Percentiles rank a stretch among this genome's conserved stretches.
Evolutionary conservation across 1,140 invertebrate species (phyloP).

Genomic region (Brachionus sp.): DNA sequence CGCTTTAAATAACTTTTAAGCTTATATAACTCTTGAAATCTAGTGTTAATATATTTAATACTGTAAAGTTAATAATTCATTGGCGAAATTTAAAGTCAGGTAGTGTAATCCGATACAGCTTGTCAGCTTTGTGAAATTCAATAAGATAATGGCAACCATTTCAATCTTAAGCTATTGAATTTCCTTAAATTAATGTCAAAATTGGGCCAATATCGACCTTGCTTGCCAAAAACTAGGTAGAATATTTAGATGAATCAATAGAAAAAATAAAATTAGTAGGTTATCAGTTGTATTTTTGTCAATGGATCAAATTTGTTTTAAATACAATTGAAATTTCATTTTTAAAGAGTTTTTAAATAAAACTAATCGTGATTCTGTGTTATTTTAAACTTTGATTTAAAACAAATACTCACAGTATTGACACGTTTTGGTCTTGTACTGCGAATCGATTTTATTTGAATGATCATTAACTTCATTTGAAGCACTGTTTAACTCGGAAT

Average conservation of each 20-base stretch:
- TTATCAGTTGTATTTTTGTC: conserved; percentile 11
- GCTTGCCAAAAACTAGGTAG: background rate
- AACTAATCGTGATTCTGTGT: conserved; percentile 22
- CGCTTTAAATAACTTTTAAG: background rate
- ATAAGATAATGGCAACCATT: background rate
- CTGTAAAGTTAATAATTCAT: background rate
- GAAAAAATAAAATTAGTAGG: conserved; percentile 4
- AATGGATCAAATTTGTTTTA: conserved; percentile 26
- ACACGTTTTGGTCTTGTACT: background rate
- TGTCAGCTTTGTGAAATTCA: background rate
- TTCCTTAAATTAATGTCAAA: background rate
- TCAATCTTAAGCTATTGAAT: background rate
- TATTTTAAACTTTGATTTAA: background rate
- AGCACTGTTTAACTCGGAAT: background rate
- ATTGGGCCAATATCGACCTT: conserved; percentile 12
- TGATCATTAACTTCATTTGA: background rate
- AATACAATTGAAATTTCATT: background rate
- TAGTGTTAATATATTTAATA: background rate
- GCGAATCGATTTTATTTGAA: background rate
- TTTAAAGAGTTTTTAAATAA: background rate
- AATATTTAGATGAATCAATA: background rate
- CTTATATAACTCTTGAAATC: background rate
- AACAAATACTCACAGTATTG: conserved; percentile 30
- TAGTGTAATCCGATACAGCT: background rate
- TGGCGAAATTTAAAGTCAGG: background rate